Evolutionary conservation across 1,140 invertebrate species (phyloP).

Genomic region (Tetramorium parvispinum): DNA sequence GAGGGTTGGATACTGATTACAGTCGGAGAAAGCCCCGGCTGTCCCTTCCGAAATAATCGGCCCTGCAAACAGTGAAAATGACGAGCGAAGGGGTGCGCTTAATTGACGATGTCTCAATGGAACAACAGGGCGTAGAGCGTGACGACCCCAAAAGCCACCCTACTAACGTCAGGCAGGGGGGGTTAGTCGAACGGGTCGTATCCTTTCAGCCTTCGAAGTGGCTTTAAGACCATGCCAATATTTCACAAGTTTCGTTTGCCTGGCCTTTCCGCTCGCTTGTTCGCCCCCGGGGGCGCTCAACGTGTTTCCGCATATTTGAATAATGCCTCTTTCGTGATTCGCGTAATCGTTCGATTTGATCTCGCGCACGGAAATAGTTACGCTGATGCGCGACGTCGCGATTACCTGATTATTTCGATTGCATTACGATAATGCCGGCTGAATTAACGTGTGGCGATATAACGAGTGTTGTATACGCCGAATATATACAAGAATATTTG

Average conservation of each 20-base stretch:
- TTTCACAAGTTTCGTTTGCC: constrained; percentile 55
- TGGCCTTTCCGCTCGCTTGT: constrained; percentile 15
- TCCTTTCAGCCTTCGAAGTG: constrained; percentile 45
- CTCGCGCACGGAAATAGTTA: constrained; percentile 36
- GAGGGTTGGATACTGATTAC: constrained; percentile 34
- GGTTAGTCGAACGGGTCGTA: constrained; percentile 34
- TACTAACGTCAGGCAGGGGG: constrained; percentile 52
- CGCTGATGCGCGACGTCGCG: constrained; percentile 33
- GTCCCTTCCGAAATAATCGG: constrained; percentile 59
- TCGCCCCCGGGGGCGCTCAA: constrained; percentile 6
- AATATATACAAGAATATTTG: not conserved
- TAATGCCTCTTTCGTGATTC: constrained; percentile 61
- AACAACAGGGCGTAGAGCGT: constrained; percentile 27
- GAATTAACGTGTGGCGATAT: not conserved
- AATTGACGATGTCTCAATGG: constrained; percentile 80
- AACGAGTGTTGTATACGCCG: not conserved
- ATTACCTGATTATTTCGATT: constrained; percentile 25
- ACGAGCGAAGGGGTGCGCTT: constrained; percentile 73
- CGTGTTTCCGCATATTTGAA: constrained; percentile 47
- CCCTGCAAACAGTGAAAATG: constrained; percentile 77
- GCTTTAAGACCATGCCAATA: constrained; percentile 65
- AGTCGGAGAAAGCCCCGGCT: not conserved
- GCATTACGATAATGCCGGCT: not conserved
- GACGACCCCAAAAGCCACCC: constrained; percentile 68
- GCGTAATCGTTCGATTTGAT: constrained; percentile 39